Conservation (phyloP, 2,888 invertebrate species). For the Lymantria monacha region DNA sequence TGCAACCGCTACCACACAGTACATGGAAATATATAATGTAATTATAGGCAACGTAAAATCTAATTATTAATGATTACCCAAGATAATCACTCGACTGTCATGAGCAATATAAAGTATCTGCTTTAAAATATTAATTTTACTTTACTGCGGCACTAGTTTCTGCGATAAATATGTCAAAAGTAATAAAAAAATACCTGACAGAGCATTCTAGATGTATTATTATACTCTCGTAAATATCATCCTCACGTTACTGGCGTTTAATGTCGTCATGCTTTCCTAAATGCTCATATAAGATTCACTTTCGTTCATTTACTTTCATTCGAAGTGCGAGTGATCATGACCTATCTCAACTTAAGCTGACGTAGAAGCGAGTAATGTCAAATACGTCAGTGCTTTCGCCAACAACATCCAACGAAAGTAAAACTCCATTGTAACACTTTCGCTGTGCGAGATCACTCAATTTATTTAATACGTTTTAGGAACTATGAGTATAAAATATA, state of each 20-base stretch:
- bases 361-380: slow-evolving; percentile 30
- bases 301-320: slow-evolving; percentile 51
- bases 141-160: too few relatives aligned
- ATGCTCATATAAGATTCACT: slow-evolving; percentile 33
- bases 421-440: slow-evolving; percentile 47
- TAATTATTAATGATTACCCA: too few relatives aligned
- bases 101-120: too few relatives aligned
- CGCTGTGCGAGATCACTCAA: background rate
- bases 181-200: too few relatives aligned
- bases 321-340: slow-evolving; percentile 61
- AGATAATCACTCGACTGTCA: too few relatives aligned
- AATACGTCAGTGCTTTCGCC: slow-evolving; percentile 41
- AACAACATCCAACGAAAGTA: slow-evolving; percentile 35
- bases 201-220: background rate
- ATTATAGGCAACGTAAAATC: too few relatives aligned
- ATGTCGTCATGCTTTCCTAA: slow-evolving; percentile 12
- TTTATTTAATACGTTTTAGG: too few relatives aligned
- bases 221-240: background rate
- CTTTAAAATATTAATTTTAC: too few relatives aligned
- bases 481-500: too few relatives aligned
- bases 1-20: too few relatives aligned
- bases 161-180: too few relatives aligned
- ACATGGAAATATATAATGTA: too few relatives aligned
- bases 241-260: background rate
- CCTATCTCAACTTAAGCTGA: slow-evolving; percentile 35